Percentiles rank a stretch among this genome's conserved stretches.
Evolutionary conservation across 2,888 invertebrate species (phyloP).

Genomic region (Phyllotreta cruciferae): DNA sequence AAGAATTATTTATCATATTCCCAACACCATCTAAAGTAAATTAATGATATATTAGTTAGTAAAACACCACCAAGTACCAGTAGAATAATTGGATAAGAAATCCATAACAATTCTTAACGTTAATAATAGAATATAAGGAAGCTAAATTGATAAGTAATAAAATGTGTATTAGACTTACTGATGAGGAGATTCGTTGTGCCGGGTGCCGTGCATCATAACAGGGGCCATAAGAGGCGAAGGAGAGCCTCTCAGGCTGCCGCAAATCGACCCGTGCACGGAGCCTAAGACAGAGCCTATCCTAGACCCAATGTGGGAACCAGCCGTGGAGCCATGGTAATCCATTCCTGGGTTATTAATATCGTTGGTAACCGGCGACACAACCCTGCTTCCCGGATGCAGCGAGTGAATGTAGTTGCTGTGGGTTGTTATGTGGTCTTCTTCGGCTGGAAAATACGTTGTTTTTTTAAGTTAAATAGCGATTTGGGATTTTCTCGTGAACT

Average conservation of each 20-base stretch:
- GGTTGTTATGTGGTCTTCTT: constrained; percentile 72
- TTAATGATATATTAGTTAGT: constrained; percentile 20
- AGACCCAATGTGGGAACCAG: constrained; percentile 57
- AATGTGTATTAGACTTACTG: constrained; percentile 52
- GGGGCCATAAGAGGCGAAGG: constrained; percentile 56
- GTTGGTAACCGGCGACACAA: constrained; percentile 60
- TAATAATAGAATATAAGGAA: no score
- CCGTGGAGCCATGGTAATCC: constrained; percentile 54
- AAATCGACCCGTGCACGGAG: constrained; percentile 56
- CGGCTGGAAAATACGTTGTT: constrained; percentile 63
- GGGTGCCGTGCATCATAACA: constrained; percentile 54
- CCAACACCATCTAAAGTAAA: constrained; percentile 57
- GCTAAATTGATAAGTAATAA: constrained; percentile 29
- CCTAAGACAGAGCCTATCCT: constrained; percentile 57
- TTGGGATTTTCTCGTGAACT: neutral
- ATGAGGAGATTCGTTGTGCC: constrained; percentile 54
- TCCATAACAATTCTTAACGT: no score
- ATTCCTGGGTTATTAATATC: constrained; percentile 64
- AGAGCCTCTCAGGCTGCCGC: constrained; percentile 57
- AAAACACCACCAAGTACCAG: neutral
- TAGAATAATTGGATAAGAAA: no score
- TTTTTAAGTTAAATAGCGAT: neutral
- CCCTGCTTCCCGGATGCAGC: constrained; percentile 51
- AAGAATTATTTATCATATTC: constrained; percentile 47
- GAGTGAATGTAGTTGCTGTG: constrained; percentile 52